Evolutionary conservation across 2,888 invertebrate genomes (phyloP), one percentile per base, ranked within the genome.

Genomic region (Apodemia zela): DNA sequence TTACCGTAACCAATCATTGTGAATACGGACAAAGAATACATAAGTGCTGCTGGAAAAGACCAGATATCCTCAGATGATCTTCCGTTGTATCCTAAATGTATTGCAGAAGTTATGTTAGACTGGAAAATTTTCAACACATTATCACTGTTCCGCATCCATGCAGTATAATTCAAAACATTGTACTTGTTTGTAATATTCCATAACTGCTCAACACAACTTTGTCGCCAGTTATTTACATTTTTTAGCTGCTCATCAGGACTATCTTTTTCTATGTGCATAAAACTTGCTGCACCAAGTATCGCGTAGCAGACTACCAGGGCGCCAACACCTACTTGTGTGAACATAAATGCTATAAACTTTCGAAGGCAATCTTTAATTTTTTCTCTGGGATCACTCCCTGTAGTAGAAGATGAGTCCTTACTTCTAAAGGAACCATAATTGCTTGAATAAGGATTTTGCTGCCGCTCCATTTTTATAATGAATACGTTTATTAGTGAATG

Each of bases 1-100:
- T 97, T 97, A 0, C 97, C 97, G 78, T 97, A 97, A 3, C 97
- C 97, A 72, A 97, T 97, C 97, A 97, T 97, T 5, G 97, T 97
- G 76, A 97, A 97, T 7, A 97, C 95, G 29, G 97, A 97, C 13
- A 97, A 84, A 35, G 96, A 97, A 79, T 96, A 98, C 97, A 97
- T 97, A 4, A 97, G 84, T 0, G 97, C 96, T 0, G 97, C 96
- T 0, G 97, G 96, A 74, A 97, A 97, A 0, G 96, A 95, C 97
- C 97, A 98, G 63, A 95, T 93, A 65, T 97, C 95, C 58, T 93
- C 90, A 0, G 94, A 92, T 2, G 93, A 92, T 25, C 94, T 85
- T 0, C 95, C 96, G 75, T 94, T 95, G 79, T 97, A 97, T 0
- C 96, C 96, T 10, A 93, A 93, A 61, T 94, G 94, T 63, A 95